A percentile compares a stretch with the other conserved stretches of the same genome.
phyloP scores from a whole-genome alignment of 2,797 vertebrate genomes.

The Anguilla megastoma region DNA sequence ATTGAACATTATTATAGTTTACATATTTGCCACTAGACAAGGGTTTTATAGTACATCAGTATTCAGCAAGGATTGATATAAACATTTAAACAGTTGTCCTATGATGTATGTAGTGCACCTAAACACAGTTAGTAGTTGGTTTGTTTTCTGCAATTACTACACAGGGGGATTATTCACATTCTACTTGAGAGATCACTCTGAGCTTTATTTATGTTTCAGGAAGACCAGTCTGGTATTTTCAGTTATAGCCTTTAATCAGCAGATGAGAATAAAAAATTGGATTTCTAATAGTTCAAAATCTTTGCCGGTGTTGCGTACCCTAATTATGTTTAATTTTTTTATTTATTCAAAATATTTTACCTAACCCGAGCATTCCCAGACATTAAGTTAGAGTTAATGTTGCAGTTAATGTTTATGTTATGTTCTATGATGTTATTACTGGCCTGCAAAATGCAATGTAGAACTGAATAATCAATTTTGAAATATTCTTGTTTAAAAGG shows the following conservation, averaged over 20 bases:
- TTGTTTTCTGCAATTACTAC: neutral
- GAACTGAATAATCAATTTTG: neutral
- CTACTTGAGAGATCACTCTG: neutral
- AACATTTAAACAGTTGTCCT: neutral
- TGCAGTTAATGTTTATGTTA: neutral
- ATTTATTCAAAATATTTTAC: neutral
- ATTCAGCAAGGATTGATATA: neutral
- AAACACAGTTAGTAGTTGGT: neutral
- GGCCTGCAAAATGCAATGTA: neutral
- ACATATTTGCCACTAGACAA: conserved; percentile 15
- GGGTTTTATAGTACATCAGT: conserved; percentile 1
- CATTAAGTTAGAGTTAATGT: neutral
- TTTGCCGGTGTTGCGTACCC: neutral
- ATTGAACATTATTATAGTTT: neutral
- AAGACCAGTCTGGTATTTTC: neutral
- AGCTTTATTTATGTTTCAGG: neutral
- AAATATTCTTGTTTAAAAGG: neutral
- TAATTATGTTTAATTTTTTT: neutral
- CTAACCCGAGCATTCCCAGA: neutral
- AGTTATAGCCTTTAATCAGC: neutral
- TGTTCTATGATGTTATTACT: neutral
- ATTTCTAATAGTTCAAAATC: neutral
- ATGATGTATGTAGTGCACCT: neutral
- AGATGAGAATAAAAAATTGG: neutral
- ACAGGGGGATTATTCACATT: neutral